Percentiles rank a stretch among this genome's conserved stretches.
These are phyloP conservation scores for Zygogramma bicolorata DNA, from an alignment of 2,888 invertebrate genomes.

Conservation along the genomic window DNA sequence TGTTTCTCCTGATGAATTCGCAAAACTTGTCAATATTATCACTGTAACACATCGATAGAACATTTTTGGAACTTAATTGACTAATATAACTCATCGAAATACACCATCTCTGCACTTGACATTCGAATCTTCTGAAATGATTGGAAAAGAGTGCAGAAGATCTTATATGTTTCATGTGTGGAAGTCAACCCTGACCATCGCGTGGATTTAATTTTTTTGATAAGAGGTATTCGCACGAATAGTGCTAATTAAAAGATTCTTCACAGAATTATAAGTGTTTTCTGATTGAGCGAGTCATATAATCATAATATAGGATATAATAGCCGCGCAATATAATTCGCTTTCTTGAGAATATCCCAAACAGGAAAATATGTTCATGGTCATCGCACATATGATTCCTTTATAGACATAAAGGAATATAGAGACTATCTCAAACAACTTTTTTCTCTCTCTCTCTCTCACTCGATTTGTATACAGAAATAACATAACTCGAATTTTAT, in stretches of 20 bases:
- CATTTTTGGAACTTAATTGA: slow-evolving; percentile 20
- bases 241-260: slow-evolving; percentile 21
- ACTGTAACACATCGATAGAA: slow-evolving; percentile 49
- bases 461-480: too few species aligned
- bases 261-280: slow-evolving; percentile 5
- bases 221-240: slow-evolving; percentile 20
- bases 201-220: slow-evolving; percentile 48
- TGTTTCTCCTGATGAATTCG: slow-evolving; percentile 35
- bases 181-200: slow-evolving; percentile 63
- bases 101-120: slow-evolving; percentile 47
- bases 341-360: too few species aligned
- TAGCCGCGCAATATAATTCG: not conserved
- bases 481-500: too few species aligned
- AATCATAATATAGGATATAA: not conserved
- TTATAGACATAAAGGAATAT: too few species aligned
- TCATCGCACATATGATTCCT: too few species aligned
- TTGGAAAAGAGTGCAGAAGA: slow-evolving; percentile 39
- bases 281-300: not conserved
- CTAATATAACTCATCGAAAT: not conserved
- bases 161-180: slow-evolving; percentile 61
- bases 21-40: slow-evolving; percentile 47
- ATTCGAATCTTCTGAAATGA: slow-evolving; percentile 57
- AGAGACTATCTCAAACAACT: too few species aligned
- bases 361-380: too few species aligned
- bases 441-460: too few species aligned